These are phyloP conservation scores for Catocala nupta DNA, from an alignment of 2,888 invertebrate species.

Conservation along the genomic window DNA sequence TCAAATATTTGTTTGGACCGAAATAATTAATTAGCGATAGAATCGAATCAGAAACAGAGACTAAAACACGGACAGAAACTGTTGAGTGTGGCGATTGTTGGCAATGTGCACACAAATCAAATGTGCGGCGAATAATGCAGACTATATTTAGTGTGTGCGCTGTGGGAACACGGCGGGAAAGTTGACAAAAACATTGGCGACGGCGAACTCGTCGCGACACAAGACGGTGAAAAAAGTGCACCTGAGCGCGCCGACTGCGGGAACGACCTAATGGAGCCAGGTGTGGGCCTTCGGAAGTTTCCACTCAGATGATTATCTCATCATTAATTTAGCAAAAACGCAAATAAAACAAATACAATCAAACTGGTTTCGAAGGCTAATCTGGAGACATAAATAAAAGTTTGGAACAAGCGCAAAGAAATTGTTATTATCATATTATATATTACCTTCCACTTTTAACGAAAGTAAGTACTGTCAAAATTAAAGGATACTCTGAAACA, in stretches of 20 bases:
- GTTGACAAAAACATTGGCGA: slow-evolving; percentile 78
- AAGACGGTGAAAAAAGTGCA: slow-evolving; percentile 61
- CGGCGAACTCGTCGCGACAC: slow-evolving; percentile 60
- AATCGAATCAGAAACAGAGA: slow-evolving; percentile 46
- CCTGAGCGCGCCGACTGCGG: slow-evolving; percentile 59
- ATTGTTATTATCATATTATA: slow-evolving; percentile 3
- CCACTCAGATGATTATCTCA: slow-evolving; percentile 31
- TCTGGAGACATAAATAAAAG: slow-evolving; percentile 24
- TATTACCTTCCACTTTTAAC: too few relatives aligned
- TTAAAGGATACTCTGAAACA: slow-evolving; percentile 14
- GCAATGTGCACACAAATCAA: slow-evolving; percentile 61
- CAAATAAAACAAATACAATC: slow-evolving; percentile 29
- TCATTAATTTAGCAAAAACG: slow-evolving; percentile 33
- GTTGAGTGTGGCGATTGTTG: slow-evolving; percentile 34
- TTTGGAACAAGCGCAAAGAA: slow-evolving; percentile 20
- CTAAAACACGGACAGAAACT: slow-evolving; percentile 40
- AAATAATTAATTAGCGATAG: slow-evolving; percentile 37
- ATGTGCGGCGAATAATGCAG: slow-evolving; percentile 58
- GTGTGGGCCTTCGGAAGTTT: slow-evolving; percentile 43
- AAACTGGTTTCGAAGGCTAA: slow-evolving; percentile 20
- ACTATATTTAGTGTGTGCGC: slow-evolving; percentile 63
- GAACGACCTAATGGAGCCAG: slow-evolving; percentile 56
- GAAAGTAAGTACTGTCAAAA: background rate
- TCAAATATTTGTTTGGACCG: slow-evolving; percentile 36
- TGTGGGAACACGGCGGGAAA: slow-evolving; percentile 74